Percentiles rank a stretch among this genome's conserved stretches.
These are phyloP conservation scores for Andricus curvator DNA, from an alignment of 2,888 invertebrate species.

Conservation along the genomic window DNA sequence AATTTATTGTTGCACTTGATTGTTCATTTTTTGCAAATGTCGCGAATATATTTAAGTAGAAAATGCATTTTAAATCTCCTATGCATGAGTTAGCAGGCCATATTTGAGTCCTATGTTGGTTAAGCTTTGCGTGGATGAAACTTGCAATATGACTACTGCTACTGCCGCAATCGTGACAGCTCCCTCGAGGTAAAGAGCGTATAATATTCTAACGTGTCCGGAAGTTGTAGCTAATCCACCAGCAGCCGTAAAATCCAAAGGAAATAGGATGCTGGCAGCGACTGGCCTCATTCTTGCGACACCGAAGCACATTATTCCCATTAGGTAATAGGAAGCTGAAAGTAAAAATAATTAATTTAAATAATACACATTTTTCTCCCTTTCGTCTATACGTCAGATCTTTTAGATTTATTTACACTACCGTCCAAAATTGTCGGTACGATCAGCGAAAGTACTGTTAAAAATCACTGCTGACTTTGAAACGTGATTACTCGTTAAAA, in stretches of 20 bases:
- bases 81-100: constrained; percentile 80
- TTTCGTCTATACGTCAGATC: too few species aligned
- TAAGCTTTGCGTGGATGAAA: constrained; percentile 81
- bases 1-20: not conserved
- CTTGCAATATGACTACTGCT: constrained; percentile 81
- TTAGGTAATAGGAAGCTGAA: constrained; percentile 80
- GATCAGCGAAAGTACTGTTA: too few species aligned
- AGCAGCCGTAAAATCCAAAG: constrained; percentile 85
- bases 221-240: constrained; percentile 83
- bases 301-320: constrained; percentile 83
- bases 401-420: too few species aligned
- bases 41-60: not conserved
- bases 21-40: not conserved
- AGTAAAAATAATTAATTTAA: constrained; percentile 17
- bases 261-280: constrained; percentile 83
- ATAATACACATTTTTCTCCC: not conserved
- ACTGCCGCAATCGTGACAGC: constrained; percentile 83
- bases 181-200: constrained; percentile 85
- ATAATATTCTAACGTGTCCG: constrained; percentile 82
- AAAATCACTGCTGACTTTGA: too few species aligned
- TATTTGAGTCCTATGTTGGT: constrained; percentile 80
- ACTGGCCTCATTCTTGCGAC: constrained; percentile 79
- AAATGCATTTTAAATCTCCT: constrained; percentile 35
- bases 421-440: too few species aligned
- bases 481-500: too few species aligned